Conservation (phyloP, 1,140 invertebrate genomes). For the Gonioctena quinquepunctata region DNA sequence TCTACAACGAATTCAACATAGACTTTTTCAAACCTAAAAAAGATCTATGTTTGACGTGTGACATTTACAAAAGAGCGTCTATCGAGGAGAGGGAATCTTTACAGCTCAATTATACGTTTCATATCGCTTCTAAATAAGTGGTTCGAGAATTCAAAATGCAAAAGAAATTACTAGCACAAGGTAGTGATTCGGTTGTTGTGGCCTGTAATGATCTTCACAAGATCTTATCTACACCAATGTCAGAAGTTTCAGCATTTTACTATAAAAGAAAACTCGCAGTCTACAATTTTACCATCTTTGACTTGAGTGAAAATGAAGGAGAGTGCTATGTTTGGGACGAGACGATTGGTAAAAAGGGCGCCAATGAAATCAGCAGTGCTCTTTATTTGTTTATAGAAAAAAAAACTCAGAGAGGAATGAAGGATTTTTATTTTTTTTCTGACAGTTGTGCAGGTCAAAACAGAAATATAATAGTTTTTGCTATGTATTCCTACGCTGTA, state of each 20-base stretch:
- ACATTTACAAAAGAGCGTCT: not conserved
- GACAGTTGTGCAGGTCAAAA: too few species aligned
- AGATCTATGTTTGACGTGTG: constrained; percentile 1
- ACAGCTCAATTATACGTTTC: not conserved
- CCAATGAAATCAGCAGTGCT: too few species aligned
- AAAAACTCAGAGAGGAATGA: too few species aligned
- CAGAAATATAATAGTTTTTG: too few species aligned
- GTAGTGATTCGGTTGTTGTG: not conserved
- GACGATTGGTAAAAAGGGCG: too few species aligned
- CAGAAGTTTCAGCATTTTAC: not conserved
- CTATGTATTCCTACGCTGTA: too few species aligned
- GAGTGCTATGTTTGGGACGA: not conserved
- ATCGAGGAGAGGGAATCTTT: not conserved
- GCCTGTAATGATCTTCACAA: not conserved
- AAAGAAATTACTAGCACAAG: not conserved
- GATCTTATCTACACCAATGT: not conserved
- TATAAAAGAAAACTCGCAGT: not conserved
- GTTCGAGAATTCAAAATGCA: not conserved
- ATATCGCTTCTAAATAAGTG: not conserved
- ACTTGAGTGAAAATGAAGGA: not conserved
- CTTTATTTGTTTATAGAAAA: too few species aligned
- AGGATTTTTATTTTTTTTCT: too few species aligned
- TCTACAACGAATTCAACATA: not conserved
- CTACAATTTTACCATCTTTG: not conserved
- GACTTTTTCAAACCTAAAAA: constrained; percentile 1